Conservation (phyloP, 30 jellyfish, hydroid and myxozoan genomes). For the Turritopsis rubra region DNA sequence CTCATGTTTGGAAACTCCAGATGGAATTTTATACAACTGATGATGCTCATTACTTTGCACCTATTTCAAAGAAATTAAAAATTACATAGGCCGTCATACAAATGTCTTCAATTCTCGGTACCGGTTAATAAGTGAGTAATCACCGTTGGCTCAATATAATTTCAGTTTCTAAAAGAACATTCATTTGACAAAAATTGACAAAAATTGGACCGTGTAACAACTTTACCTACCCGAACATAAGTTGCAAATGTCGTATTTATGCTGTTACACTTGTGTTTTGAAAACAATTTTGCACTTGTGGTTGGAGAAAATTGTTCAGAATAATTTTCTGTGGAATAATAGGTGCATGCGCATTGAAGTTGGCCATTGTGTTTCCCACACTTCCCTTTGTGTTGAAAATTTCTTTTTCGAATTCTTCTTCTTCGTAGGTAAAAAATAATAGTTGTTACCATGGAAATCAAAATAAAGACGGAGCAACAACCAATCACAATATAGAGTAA, state of each 20-base stretch:
- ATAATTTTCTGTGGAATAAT: background rate
- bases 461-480: constrained; percentile 1
- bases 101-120: no score
- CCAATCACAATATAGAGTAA: background rate
- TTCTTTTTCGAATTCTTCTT: background rate
- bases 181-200: no score
- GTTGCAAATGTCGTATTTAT: background rate
- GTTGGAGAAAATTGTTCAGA: background rate
- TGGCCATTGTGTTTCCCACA: background rate
- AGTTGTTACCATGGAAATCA: background rate
- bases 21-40: background rate
- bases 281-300: background rate
- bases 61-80: background rate
- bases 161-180: no score
- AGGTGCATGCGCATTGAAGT: background rate
- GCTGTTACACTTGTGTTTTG: background rate
- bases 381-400: background rate
- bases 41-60: background rate
- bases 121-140: no score
- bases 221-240: background rate
- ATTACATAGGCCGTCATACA: no score
- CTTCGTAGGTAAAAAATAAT: background rate
- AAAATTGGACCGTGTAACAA: background rate
- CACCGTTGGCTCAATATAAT: no score
- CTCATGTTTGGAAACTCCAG: background rate